These are phyloP conservation scores for Drosophila niveifrons DNA, from an alignment of 2,888 invertebrate genomes.

Conservation along the genomic window DNA sequence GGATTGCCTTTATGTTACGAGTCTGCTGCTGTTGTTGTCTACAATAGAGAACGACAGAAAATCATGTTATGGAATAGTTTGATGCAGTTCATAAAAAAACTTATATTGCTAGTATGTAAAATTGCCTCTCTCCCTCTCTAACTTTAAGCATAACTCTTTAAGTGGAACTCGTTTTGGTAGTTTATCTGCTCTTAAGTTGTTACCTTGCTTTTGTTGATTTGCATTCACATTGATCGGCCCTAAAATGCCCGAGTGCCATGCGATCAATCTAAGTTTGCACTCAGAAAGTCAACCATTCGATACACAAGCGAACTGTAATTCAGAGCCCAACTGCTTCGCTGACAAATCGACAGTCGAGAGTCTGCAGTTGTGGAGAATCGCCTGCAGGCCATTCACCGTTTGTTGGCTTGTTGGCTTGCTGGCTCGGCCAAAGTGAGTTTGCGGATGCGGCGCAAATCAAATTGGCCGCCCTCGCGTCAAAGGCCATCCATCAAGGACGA, in stretches of 20 bases:
- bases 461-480: slow-evolving; percentile 74
- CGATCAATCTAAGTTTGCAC: slow-evolving; percentile 1
- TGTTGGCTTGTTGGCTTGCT: slow-evolving; percentile 16
- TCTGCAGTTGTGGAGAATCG: slow-evolving; percentile 41
- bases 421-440: slow-evolving; percentile 3
- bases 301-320: slow-evolving; percentile 39
- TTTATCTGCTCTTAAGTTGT: background rate
- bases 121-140: background rate
- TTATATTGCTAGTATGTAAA: background rate
- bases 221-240: slow-evolving; percentile 10
- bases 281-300: slow-evolving; percentile 43
- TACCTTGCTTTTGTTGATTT: background rate
- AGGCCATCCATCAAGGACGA: slow-evolving; percentile 76
- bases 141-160: background rate
- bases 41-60: slow-evolving; percentile 5
- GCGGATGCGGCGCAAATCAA: slow-evolving; percentile 66
- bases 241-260: slow-evolving; percentile 1
- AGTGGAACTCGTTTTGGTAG: background rate
- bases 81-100: slow-evolving; percentile 7
- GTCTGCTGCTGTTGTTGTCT: slow-evolving; percentile 8
- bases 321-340: slow-evolving; percentile 21
- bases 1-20: slow-evolving; percentile 51
- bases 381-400: slow-evolving; percentile 43
- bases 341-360: slow-evolving; percentile 55
- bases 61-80: slow-evolving; percentile 17